Conservation (phyloP, 2,113 vertebrate species). For the Hydrochoerus hydrochaeris region DNA sequence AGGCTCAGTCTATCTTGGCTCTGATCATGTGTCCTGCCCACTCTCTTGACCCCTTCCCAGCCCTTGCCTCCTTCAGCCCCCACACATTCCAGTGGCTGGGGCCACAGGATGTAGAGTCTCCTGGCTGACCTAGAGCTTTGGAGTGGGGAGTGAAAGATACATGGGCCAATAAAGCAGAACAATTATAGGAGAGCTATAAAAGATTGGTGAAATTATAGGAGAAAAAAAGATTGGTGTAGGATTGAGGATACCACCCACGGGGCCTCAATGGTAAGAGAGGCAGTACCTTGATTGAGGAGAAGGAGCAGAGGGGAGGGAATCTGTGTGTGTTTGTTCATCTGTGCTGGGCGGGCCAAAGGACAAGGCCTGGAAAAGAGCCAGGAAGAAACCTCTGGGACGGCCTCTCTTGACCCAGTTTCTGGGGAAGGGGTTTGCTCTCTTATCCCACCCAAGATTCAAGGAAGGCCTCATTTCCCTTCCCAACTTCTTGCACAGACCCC, state of each 20-base stretch:
- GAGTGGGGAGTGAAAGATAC: neutral
- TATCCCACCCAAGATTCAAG: conserved; percentile 20
- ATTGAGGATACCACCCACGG: neutral
- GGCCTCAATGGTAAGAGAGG: neutral
- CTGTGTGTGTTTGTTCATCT: neutral
- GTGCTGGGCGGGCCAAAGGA: neutral
- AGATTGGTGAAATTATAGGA: too few species aligned
- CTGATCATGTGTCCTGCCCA: conserved; percentile 74
- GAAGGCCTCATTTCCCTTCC: conserved; percentile 52
- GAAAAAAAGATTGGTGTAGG: neutral
- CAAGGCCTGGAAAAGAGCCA: conserved; percentile 3
- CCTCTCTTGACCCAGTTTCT: conserved; percentile 59
- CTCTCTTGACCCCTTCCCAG: conserved; percentile 2
- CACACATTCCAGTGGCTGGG: conserved; percentile 74
- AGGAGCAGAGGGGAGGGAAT: neutral
- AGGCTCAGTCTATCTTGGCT: conserved; percentile 67
- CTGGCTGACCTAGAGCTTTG: conserved; percentile 58
- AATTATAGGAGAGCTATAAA: neutral
- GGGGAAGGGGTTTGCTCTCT: neutral
- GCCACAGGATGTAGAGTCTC: conserved; percentile 57
- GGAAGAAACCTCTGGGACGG: conserved; percentile 41
- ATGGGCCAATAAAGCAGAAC: conserved; percentile 8
- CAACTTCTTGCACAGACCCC: conserved; percentile 4
- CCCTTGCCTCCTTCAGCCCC: conserved; percentile 56
- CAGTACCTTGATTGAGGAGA: neutral